phyloP scores from a whole-genome alignment of 2,888 invertebrate genomes.

The Drosophila cracens region DNA sequence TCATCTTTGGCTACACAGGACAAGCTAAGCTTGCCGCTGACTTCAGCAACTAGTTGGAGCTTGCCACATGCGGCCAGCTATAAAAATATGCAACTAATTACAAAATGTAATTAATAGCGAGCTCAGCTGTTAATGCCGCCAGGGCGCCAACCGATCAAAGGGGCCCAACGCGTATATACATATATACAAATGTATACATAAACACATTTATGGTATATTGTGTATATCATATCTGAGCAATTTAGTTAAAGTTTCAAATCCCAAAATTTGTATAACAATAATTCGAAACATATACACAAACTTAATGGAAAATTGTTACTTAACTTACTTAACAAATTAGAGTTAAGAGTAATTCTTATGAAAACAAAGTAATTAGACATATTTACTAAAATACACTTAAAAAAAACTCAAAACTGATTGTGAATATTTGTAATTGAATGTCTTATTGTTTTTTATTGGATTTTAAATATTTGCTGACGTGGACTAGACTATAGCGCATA shows the following conservation, averaged over 20 bases:
- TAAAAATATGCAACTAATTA: constrained; percentile 80
- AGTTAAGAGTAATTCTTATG: neutral
- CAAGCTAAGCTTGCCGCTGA: constrained; percentile 26
- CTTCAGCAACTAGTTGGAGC: constrained; percentile 3
- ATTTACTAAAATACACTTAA: too few relatives aligned
- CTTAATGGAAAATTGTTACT: neutral
- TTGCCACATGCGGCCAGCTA: constrained; percentile 51
- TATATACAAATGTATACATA: neutral
- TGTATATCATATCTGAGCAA: neutral
- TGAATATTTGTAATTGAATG: neutral
- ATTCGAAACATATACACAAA: neutral
- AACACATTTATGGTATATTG: neutral
- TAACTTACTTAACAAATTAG: neutral
- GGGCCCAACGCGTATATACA: constrained; percentile 2
- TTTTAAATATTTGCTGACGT: constrained; percentile 27
- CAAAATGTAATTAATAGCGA: constrained; percentile 81
- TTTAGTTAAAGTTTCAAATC: neutral
- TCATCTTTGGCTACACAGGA: constrained; percentile 49
- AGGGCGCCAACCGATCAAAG: constrained; percentile 40
- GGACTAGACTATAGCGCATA: constrained; percentile 36
- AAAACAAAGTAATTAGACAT: too few relatives aligned
- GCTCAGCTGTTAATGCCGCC: constrained; percentile 62
- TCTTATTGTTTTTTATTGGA: neutral
- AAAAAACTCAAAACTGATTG: too few relatives aligned
- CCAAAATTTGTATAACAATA: neutral